These are phyloP conservation scores for Lutra lutra DNA, from an alignment of 2,797 vertebrate genomes.

Conservation along the genomic window DNA sequence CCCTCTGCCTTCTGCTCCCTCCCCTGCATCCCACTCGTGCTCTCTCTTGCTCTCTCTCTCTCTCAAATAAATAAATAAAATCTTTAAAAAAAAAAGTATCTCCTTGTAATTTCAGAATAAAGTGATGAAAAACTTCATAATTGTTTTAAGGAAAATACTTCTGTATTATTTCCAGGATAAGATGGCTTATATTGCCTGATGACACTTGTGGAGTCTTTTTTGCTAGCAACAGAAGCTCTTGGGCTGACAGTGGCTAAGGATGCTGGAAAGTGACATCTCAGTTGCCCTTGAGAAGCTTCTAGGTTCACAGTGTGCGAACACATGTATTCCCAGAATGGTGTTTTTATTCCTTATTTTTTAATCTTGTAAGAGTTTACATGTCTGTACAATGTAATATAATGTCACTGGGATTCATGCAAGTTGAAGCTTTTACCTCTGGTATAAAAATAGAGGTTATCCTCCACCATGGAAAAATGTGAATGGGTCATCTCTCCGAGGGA, in stretches of 20 bases:
- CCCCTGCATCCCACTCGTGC: too few relatives aligned
- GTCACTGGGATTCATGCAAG: background rate
- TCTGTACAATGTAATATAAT: slow-evolving; percentile 31
- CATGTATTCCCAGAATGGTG: background rate
- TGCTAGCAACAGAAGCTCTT: background rate
- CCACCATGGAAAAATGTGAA: background rate
- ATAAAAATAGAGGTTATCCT: slow-evolving; percentile 45
- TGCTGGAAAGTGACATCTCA: background rate
- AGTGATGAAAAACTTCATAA: background rate
- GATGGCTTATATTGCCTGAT: background rate
- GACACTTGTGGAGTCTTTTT: background rate
- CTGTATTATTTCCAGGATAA: background rate
- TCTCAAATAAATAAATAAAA: too few relatives aligned
- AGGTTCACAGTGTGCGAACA: background rate
- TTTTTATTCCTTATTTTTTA: background rate
- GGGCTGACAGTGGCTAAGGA: background rate
- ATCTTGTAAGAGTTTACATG: slow-evolving; percentile 37
- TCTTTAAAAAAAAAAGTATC: too few relatives aligned
- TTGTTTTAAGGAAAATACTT: background rate
- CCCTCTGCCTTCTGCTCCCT: too few relatives aligned
- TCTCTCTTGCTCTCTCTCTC: too few relatives aligned
- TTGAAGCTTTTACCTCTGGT: background rate
- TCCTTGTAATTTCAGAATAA: slow-evolving; percentile 6
- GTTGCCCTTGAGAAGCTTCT: background rate
- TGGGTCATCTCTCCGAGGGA: background rate